phyloP scores from a whole-genome alignment of 2,888 invertebrate genomes.

The Eudasyphora cyanicolor region DNA sequence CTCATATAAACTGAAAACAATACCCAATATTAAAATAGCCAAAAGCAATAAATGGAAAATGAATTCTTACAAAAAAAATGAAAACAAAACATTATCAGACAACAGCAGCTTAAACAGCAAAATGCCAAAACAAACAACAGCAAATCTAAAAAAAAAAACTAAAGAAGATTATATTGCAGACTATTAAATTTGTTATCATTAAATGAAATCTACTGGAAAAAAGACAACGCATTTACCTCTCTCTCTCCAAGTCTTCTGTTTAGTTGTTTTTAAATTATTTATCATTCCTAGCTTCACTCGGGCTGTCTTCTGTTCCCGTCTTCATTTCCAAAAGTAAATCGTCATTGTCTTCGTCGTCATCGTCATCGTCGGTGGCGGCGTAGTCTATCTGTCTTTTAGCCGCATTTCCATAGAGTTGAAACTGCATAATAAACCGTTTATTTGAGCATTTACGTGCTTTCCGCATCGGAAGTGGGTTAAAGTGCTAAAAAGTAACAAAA shows the following conservation, averaged over 20 bases:
- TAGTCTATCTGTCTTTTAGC: background rate
- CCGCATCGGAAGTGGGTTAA: constrained; percentile 66
- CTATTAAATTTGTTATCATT: constrained; percentile 18
- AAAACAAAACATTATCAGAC: too few relatives aligned
- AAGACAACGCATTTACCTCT: background rate
- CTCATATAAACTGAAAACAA: constrained; percentile 35
- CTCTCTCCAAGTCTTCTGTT: background rate
- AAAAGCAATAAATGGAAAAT: constrained; percentile 54
- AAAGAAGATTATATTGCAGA: background rate
- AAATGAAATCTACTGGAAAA: constrained; percentile 8
- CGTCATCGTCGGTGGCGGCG: background rate
- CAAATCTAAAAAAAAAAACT: background rate
- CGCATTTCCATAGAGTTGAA: background rate
- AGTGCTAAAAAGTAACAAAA: constrained; percentile 52
- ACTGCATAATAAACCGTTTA: constrained; percentile 55
- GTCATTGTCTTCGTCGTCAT: background rate
- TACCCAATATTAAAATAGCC: constrained; percentile 61
- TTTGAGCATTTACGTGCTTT: constrained; percentile 59
- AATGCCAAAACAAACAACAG: constrained; percentile 26
- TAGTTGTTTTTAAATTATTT: background rate
- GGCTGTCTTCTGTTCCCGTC: too few relatives aligned
- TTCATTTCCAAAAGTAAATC: background rate
- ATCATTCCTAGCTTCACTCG: too few relatives aligned
- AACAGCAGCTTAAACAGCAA: background rate
- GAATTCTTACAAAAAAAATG: constrained; percentile 35